Evolutionary conservation across 1,140 invertebrate genomes (phyloP), one percentile per base, ranked within the genome.

Genomic region (Lithobius niger): DNA sequence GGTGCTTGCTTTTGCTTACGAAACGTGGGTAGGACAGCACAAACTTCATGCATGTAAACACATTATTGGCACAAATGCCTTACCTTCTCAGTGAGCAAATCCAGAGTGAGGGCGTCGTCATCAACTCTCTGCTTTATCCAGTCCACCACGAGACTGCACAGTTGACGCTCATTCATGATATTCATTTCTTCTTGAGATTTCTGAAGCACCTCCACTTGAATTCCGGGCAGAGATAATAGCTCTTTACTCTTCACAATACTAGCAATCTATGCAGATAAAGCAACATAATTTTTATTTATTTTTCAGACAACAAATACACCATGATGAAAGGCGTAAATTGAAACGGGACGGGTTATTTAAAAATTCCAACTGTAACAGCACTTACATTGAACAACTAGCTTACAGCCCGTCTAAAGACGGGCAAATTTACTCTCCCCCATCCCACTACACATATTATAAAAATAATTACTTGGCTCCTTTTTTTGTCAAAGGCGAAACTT

Each of bases 191-290:
- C 76, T 50, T 75, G 71, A 2, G 75, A 77, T 59, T 77, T 78
- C 58, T 80, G 80, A 43, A 80, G 68, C 27, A 82, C 74, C 65
- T 82, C 82, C 58, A 86, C 77, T 62, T 77, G 75, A 31, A 84
- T 71, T 57, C 78, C 77, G 16, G 79, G 77, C 36, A 87, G 68
- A 6, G 74, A 71, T 25, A 79, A 71, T 18, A 85, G 72, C 47
- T 76, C 59, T 69, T 72, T 65, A 69, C 73, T 75, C 60, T 75
- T 71, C 36, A 77, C 75, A n/a, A 86, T 70, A 25, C 73, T 70
- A 26, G 69, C 66, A 60, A 83, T 81, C 74, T 80, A 60, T 25
- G 69, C 65, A 59, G 55, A 58, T 57, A 64, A 48, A 52, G 51
- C 54, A 27, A 52, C 31, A 40, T 40, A 10, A 40, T 40, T n/a